Evolutionary conservation across 2,113 vertebrate species (phyloP).

Genomic region (Acinonyx jubatus): DNA sequence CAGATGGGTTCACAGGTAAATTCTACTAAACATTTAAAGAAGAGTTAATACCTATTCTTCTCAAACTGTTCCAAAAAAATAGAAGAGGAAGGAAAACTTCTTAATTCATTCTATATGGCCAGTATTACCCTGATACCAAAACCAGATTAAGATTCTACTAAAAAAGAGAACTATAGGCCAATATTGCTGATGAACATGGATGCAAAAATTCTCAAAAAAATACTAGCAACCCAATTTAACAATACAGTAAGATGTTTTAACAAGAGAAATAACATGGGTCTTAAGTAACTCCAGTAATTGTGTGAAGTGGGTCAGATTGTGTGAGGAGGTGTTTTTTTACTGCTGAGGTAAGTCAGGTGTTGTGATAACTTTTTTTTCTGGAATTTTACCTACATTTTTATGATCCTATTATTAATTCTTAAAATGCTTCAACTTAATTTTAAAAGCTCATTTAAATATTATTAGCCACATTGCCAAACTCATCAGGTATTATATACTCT

Average conservation of each 20-base stretch:
- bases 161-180: not conserved
- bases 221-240: not conserved
- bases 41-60: not conserved
- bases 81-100: not conserved
- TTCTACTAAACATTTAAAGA: not conserved
- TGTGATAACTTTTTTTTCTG: not conserved
- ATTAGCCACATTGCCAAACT: not conserved
- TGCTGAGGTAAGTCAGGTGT: not conserved
- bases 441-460: not conserved
- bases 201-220: not conserved
- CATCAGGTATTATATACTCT: not conserved
- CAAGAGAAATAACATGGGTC: not conserved
- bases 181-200: not conserved
- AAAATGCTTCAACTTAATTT: not conserved
- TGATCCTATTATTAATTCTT: not conserved
- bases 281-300: not conserved
- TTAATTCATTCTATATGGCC: not conserved
- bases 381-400: not conserved
- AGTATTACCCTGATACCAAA: not conserved
- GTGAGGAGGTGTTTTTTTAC: not conserved
- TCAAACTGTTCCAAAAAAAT: not conserved
- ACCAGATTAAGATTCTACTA: not conserved
- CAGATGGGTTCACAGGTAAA: not conserved
- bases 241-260: not conserved
- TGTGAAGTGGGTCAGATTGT: not conserved